These are phyloP conservation scores for Dendrocopos noguchii DNA, from an alignment of 2,113 vertebrate species.

Conservation along the genomic window DNA sequence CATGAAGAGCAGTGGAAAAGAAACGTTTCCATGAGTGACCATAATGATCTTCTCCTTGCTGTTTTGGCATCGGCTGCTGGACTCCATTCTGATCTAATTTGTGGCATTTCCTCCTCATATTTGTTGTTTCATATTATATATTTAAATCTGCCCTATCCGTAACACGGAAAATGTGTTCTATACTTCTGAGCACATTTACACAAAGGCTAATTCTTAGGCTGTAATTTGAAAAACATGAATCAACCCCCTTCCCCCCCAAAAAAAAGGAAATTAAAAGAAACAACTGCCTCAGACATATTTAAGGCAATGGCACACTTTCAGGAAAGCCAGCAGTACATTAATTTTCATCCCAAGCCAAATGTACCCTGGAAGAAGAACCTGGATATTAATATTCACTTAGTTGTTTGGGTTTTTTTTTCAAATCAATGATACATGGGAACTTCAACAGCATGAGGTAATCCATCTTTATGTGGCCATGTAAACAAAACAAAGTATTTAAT, in stretches of 20 bases:
- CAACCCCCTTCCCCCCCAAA: not conserved
- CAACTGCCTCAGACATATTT: not conserved
- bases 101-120: slow-evolving; percentile 48
- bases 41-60: not conserved
- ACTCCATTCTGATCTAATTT: slow-evolving; percentile 56
- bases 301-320: not conserved
- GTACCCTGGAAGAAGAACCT: not conserved
- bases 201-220: slow-evolving; percentile 35
- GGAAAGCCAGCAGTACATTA: not conserved
- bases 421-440: not conserved
- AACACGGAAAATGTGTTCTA: slow-evolving; percentile 32
- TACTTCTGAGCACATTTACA: not conserved
- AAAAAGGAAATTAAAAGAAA: slow-evolving; percentile 12
- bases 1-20: not conserved
- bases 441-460: slow-evolving; percentile 5
- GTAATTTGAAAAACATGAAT: slow-evolving; percentile 46
- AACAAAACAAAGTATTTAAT: slow-evolving; percentile 57
- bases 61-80: not conserved
- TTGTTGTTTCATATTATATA: slow-evolving; percentile 43
- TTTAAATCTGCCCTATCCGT: slow-evolving; percentile 42
- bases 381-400: not conserved
- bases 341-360: not conserved
- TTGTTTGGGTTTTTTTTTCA: not conserved
- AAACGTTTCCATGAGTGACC: not conserved
- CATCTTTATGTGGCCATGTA: slow-evolving; percentile 31